Evolutionary conservation across 2,113 vertebrate genomes (phyloP).

Genomic region (Toxotes chatareus): DNA sequence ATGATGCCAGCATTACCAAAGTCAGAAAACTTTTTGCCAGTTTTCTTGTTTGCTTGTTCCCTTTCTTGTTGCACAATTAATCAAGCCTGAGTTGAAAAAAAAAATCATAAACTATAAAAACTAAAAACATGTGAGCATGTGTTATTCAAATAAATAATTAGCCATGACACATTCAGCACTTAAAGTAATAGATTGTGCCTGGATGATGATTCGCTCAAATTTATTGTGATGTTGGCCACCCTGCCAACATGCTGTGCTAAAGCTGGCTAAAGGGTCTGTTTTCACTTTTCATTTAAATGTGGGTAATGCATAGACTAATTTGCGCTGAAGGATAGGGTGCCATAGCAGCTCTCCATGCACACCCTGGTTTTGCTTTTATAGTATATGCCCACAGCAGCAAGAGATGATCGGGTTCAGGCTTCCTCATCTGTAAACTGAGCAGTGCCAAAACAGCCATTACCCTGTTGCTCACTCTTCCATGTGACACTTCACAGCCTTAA

Average conservation of each 20-base stretch:
- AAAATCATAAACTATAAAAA: neutral
- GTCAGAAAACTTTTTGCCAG: no score
- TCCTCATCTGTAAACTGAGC: conserved; percentile 42
- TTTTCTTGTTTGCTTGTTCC: neutral
- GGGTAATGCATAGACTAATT: conserved; percentile 32
- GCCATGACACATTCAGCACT: neutral
- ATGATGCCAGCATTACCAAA: neutral
- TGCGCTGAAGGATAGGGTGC: conserved; percentile 9
- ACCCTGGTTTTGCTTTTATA: conserved; percentile 6
- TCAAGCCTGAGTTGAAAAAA: neutral
- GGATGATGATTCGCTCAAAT: conserved; percentile 17
- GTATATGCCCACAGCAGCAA: conserved; percentile 17
- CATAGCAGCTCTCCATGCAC: neutral
- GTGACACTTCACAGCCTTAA: conserved; percentile 68
- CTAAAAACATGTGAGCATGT: neutral
- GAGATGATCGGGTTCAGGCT: conserved; percentile 34
- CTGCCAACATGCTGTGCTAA: no score
- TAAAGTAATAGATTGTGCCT: conserved; percentile 25
- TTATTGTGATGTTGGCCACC: neutral
- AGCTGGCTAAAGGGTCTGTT: conserved; percentile 2
- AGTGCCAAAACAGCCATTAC: conserved; percentile 58
- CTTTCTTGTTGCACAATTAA: neutral
- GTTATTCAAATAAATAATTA: conserved; percentile 27
- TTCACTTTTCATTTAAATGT: conserved; percentile 10
- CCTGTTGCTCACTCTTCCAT: conserved; percentile 58